Base-by-base conservation (phyloP, 2,113 vertebrate species). In the Hiodon alosoides region DNA sequence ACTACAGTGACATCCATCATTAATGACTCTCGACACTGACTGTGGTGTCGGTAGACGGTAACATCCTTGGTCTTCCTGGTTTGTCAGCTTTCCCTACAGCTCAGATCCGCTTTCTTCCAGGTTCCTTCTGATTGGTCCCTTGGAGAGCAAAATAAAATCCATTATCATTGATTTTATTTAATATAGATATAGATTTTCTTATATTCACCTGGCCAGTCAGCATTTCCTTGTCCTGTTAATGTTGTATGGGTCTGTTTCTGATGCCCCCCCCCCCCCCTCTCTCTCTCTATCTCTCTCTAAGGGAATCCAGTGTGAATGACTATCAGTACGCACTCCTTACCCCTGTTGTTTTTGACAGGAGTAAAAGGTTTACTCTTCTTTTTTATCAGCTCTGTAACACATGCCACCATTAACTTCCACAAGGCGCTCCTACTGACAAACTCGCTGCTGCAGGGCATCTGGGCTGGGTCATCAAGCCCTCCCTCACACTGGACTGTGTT, bases 281-380 rank as follows among this genome's bases (percentile, higher is more conserved):
- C 80, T 78, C 82, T 72, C 57, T 71, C 67, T 82, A 73, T 80
- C 72, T 86, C 79, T 81, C 75, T 86, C 79, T 76, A 90, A 91
- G 91, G 91, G 89, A 92, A 86, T 92, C 91, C 88, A 91, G 89
- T 85, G 86, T 90, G 89, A 91, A 83, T 89, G 87, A 88, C 80
- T 87, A 82, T 89, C 89, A 89, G 91, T 91, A 90, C 71, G 90
- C 86, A 79, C 84, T 78, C 74, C 81, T 79, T 85, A 74, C 76
- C 70, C 81, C 80, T 67, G 85, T 69, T 76, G 62, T 76, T 83
- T 81, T 81, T 81, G 80, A 81, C 82, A 83, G 75, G 81, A 84
- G 80, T 75, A 81, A 81, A 66, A 75, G 74, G 72, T 73, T 77
- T 70, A 60, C 71, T 74, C 78, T 72, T 79, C 78, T 71, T 81